Conservation (phyloP, 2,113 vertebrate genomes). For the Aptenodytes patagonicus region DNA sequence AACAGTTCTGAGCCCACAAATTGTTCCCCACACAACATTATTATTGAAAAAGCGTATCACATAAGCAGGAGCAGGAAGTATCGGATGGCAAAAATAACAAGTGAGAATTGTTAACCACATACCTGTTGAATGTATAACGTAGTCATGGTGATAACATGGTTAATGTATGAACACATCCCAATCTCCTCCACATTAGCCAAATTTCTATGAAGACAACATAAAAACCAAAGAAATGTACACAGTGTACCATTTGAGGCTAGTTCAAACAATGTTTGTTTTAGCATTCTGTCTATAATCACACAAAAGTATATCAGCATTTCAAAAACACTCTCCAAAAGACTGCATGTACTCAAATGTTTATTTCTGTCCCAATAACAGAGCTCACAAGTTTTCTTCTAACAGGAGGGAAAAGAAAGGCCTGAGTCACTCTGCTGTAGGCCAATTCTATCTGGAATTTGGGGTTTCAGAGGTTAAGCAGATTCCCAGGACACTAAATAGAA, state of each 20-base stretch:
- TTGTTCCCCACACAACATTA: not conserved
- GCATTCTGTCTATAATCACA: not conserved
- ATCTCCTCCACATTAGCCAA: slow-evolving; percentile 97
- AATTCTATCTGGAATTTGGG: slow-evolving; percentile 4
- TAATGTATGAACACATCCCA: slow-evolving; percentile 96
- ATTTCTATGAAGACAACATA: slow-evolving; percentile 79
- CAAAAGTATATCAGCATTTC: not conserved
- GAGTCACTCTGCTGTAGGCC: not conserved
- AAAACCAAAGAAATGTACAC: not conserved
- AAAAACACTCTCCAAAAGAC: not conserved
- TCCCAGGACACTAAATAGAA: slow-evolving; percentile 44
- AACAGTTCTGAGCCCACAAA: not conserved
- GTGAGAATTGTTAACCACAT: slow-evolving; percentile 27
- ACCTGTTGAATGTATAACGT: slow-evolving; percentile 98
- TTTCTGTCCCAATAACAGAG: not conserved
- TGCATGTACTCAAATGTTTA: not conserved
- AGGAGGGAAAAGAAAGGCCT: not conserved
- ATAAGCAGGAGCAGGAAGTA: not conserved
- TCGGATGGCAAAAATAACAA: not conserved
- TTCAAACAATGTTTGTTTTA: slow-evolving; percentile 5
- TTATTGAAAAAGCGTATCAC: not conserved
- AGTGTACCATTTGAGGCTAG: not conserved
- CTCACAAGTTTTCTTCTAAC: not conserved
- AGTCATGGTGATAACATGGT: slow-evolving; percentile 97
- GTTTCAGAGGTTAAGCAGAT: slow-evolving; percentile 43